Percentiles rank a stretch among this genome's conserved stretches.
Evolutionary conservation across 2,888 invertebrate species (phyloP).

Genomic region (Troides aeacus): DNA sequence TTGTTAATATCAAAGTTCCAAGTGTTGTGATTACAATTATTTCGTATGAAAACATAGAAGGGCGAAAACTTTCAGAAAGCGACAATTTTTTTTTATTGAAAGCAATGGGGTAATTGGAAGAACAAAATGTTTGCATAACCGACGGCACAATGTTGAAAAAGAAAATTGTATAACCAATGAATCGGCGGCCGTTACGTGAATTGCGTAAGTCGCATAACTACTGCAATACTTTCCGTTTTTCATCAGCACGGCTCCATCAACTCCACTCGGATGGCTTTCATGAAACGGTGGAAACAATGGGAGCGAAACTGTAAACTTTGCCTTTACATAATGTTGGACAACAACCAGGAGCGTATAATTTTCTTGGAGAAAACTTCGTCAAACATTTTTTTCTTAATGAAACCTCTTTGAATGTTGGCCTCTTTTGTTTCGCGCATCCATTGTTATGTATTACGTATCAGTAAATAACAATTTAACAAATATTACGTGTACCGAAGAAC

Average conservation of each 20-base stretch:
- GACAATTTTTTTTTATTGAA: background rate
- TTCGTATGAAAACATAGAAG: background rate
- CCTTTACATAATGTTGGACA: constrained; percentile 11
- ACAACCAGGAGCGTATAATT: constrained; percentile 2
- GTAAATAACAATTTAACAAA: too few species aligned
- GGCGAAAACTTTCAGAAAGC: background rate
- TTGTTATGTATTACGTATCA: too few species aligned
- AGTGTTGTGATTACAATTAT: too few species aligned
- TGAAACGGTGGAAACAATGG: constrained; percentile 2
- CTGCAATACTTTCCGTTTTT: constrained; percentile 8
- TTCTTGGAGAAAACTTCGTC: constrained; percentile 16
- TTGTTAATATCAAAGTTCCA: too few species aligned
- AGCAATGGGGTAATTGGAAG: constrained; percentile 4
- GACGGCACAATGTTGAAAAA: background rate
- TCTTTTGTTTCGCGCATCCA: too few species aligned
- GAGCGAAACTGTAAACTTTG: background rate
- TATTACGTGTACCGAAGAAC: too few species aligned
- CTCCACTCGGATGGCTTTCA: constrained; percentile 10
- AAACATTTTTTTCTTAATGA: background rate
- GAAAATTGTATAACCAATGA: constrained; percentile 17
- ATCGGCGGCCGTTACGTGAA: constrained; percentile 4
- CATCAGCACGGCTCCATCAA: background rate
- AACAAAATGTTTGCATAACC: constrained; percentile 14
- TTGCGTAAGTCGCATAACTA: constrained; percentile 14
- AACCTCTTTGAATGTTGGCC: background rate